phyloP scores from a whole-genome alignment of 2,797 vertebrate genomes.

The Acanthurus leucopareius region DNA sequence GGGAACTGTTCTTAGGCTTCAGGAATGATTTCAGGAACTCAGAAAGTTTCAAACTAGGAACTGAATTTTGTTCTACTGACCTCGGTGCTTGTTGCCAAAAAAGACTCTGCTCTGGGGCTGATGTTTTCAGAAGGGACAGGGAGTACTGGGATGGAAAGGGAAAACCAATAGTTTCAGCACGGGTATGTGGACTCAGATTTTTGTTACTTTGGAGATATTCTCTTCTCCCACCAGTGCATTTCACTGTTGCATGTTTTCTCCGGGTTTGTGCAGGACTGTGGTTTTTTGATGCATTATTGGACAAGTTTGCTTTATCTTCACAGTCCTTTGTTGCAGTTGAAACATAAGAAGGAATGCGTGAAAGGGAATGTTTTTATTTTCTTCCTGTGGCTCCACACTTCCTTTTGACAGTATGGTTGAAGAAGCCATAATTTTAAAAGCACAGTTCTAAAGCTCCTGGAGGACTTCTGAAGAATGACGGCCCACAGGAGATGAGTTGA shows the following conservation, averaged over 20 bases:
- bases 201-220: neutral
- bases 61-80: neutral
- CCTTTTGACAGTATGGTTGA: neutral
- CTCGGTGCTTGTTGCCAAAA: neutral
- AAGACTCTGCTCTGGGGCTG: neutral
- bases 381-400: neutral
- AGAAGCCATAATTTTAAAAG: neutral
- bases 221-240: neutral
- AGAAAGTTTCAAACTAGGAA: neutral
- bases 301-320: neutral
- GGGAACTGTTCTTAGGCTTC: neutral
- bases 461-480: neutral
- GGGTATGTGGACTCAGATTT: neutral
- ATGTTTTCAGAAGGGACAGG: neutral
- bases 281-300: neutral
- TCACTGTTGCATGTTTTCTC: neutral
- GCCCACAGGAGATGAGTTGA: neutral
- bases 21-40: neutral
- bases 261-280: neutral
- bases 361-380: neutral
- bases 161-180: neutral
- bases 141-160: neutral
- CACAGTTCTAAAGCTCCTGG: neutral
- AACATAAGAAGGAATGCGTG: neutral
- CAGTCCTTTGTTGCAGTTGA: neutral